Evolutionary conservation across 1,140 invertebrate genomes (phyloP), one percentile per base, ranked within the genome.

Genomic region (Aphidius ervi): DNA sequence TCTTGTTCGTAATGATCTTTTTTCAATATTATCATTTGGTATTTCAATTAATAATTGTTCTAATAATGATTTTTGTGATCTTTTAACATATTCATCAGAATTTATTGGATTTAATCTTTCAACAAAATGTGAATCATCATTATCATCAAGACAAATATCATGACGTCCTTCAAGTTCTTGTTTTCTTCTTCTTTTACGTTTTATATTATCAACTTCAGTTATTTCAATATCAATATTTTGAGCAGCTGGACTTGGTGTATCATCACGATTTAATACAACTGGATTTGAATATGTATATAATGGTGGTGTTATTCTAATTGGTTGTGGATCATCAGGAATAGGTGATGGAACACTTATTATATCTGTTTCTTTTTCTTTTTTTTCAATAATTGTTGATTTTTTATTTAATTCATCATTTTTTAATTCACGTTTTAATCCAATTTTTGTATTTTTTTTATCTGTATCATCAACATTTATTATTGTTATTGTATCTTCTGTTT

Each of bases 41-140:
- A 91, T 92, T 67, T 91, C 89, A 65, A 91, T 91, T 0, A 89
- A 77, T 56, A 91, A 77, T 68, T 90, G 88, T 69, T 91, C 88
- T 6, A 90, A 73, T 45, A 90, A 74, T 47, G 86, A 88, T 68
- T 89, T 89, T 3, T 73, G 65, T 5, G 74, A 67, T 10, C 72
- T 67, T 20, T 74, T 74, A 5, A 72, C 68, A 48, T 73, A 75
- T 23, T 78, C 76, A 7, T 80, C 74, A 0, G 72, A 49, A 31
- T 69, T 76, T 23, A 74, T 72, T 7, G 74, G 64, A 46, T 69
- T 74, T 3, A 78, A 61, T 50, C 75, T 68, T 23, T 78, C 76
- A 6, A 76, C 75, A 60, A 74, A 78, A 46, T 74, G 74, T 9
- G 69, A 58, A 9, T 79, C 77, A 6, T 77, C 72, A 37, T 70